Evolutionary conservation across 2,888 invertebrate genomes (phyloP).

Genomic region (Andrena minutula): DNA sequence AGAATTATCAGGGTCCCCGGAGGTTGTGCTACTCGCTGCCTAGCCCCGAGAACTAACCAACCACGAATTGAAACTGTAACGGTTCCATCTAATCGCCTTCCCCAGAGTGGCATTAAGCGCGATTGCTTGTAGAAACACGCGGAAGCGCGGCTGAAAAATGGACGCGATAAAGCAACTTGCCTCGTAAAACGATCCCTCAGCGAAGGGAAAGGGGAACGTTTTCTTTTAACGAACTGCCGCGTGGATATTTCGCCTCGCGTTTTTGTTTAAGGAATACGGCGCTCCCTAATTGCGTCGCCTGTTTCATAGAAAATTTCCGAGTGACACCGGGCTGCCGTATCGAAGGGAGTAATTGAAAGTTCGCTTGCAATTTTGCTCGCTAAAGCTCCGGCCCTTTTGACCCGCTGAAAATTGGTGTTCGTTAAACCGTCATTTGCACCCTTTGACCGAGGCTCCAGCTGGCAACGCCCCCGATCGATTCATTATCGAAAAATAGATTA

Average conservation of each 20-base stretch:
- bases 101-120: conserved; percentile 44
- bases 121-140: conserved; percentile 41
- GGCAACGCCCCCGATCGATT: conserved; percentile 28
- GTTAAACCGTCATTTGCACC: conserved; percentile 45
- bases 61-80: conserved; percentile 53
- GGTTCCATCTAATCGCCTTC: conserved; percentile 52
- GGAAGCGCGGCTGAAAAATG: conserved; percentile 24
- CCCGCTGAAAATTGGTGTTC: conserved; percentile 39
- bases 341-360: conserved; percentile 22
- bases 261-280: neutral
- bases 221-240: neutral
- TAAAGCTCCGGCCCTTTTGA: conserved; percentile 17
- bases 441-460: conserved; percentile 4
- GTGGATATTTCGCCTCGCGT: neutral
- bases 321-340: neutral
- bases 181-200: conserved; percentile 5
- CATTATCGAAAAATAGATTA: conserved; percentile 40
- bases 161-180: neutral
- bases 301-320: neutral
- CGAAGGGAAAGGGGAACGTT: neutral
- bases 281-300: neutral
- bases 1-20: conserved; percentile 60
- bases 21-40: conserved; percentile 12
- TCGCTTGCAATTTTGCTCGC: conserved; percentile 22
- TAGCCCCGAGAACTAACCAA: conserved; percentile 6